Conservation (phyloP, 2,888 invertebrate genomes). For the Germaria angustata region DNA sequence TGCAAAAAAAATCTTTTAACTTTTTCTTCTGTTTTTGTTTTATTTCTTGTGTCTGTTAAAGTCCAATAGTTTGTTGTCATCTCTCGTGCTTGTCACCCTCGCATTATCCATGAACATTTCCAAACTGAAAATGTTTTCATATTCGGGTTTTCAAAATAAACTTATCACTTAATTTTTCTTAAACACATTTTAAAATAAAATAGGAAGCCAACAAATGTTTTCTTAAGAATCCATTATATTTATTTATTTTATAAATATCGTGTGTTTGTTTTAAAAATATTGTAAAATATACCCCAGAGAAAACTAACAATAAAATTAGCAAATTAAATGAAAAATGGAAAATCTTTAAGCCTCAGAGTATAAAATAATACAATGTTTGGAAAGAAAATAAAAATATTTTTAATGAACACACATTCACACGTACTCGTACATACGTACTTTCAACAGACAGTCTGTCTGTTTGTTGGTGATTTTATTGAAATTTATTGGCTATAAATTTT, state of each 20-base stretch:
- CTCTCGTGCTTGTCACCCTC: conserved; percentile 23
- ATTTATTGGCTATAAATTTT: not conserved
- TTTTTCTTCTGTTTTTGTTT: not conserved
- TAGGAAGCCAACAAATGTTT: conserved; percentile 9
- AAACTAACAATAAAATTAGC: not conserved
- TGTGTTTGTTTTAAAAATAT: conserved; percentile 26
- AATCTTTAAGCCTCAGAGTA: not conserved
- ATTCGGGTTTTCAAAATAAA: not conserved
- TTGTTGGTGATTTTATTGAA: not conserved
- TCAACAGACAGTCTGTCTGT: not conserved
- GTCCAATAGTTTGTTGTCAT: conserved; percentile 40
- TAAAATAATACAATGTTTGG: not conserved
- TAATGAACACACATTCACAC: no score
- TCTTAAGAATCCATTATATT: conserved; percentile 5
- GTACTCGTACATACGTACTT: not conserved
- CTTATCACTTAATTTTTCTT: not conserved
- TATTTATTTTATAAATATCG: not conserved
- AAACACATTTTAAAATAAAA: not conserved
- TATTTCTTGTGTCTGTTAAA: conserved; percentile 1
- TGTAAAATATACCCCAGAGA: conserved; percentile 4
- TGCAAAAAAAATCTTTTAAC: no score
- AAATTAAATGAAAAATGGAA: conserved; percentile 1
- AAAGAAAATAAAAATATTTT: no score
- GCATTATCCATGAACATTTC: not conserved
- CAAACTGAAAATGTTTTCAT: not conserved